Conservation (phyloP, 1,140 invertebrate genomes). For the Sweltsa coloradensis region DNA sequence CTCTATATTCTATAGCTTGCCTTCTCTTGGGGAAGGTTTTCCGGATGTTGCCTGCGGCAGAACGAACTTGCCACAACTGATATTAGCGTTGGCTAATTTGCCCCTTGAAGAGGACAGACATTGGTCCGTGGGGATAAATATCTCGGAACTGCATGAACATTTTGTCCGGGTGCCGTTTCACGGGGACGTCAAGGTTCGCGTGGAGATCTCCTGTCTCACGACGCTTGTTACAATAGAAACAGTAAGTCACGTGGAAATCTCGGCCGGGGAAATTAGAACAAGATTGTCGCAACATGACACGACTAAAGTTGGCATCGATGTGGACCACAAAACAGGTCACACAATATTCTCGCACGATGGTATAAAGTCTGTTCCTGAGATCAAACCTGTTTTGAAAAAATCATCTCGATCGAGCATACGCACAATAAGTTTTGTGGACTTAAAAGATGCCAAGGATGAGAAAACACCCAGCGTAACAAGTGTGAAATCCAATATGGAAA, state of each 20-base stretch:
- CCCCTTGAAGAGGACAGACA: neutral
- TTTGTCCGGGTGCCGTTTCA: conserved; percentile 51
- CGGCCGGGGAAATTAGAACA: conserved; percentile 53
- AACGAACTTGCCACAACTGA: neutral
- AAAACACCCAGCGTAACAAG: no score
- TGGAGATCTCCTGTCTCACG: conserved; percentile 40
- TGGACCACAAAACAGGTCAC: no score
- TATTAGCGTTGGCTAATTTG: neutral
- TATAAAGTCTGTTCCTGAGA: no score
- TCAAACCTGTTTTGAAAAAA: no score
- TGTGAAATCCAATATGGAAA: no score
- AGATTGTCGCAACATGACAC: conserved; percentile 33
- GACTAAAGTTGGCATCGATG: no score
- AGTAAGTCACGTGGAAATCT: conserved; percentile 52
- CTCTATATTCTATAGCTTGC: neutral
- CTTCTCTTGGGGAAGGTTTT: neutral
- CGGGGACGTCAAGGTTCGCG: conserved; percentile 56
- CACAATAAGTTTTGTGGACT: no score
- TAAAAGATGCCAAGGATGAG: no score
- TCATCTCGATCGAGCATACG: no score
- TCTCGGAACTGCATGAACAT: conserved; percentile 40
- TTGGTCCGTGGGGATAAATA: conserved; percentile 34
- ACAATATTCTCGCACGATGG: no score
- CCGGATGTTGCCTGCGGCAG: neutral
- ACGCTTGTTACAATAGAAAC: conserved; percentile 45